These are phyloP conservation scores for Pocillopora grandis DNA, from an alignment of 92 coral and sea anemone genomes.

Conservation along the genomic window DNA sequence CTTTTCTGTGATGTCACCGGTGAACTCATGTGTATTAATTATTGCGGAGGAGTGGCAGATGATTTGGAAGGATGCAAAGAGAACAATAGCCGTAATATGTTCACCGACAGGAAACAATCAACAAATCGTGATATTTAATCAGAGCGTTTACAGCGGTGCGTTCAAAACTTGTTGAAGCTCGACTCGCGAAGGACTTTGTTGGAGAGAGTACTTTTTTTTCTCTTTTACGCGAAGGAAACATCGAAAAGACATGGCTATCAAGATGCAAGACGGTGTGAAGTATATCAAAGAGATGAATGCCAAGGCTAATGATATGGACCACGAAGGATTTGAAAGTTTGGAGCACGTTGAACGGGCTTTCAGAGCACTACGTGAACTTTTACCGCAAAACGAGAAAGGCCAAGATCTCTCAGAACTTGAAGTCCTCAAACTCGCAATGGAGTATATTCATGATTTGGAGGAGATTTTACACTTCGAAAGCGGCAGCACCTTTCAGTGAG, in stretches of 20 bases:
- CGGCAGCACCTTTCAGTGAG: constrained; percentile 23
- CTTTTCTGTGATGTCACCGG: neutral
- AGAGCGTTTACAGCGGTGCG: neutral
- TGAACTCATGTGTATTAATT: constrained; percentile 33
- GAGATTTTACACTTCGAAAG: constrained; percentile 44
- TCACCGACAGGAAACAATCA: constrained; percentile 32
- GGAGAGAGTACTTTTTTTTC: neutral
- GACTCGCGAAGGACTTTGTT: neutral
- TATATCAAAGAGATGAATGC: constrained; percentile 25
- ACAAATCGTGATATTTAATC: constrained; percentile 27
- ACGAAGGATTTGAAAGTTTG: constrained; percentile 26
- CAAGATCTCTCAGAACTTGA: constrained; percentile 63
- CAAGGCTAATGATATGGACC: constrained; percentile 19
- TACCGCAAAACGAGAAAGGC: constrained; percentile 45
- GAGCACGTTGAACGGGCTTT: constrained; percentile 58
- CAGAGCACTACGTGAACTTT: constrained; percentile 43
- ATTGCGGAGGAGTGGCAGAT: constrained; percentile 32
- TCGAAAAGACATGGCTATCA: constrained; percentile 24
- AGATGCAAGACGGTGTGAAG: constrained; percentile 42
- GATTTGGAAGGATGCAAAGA: neutral
- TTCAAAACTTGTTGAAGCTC: neutral
- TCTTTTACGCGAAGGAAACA: neutral
- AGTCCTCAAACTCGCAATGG: constrained; percentile 56
- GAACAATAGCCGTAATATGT: constrained; percentile 29
- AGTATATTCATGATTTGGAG: constrained; percentile 57